Evolutionary conservation across 2,888 invertebrate genomes (phyloP).

Genomic region (Troglohyphantes excavatus): DNA sequence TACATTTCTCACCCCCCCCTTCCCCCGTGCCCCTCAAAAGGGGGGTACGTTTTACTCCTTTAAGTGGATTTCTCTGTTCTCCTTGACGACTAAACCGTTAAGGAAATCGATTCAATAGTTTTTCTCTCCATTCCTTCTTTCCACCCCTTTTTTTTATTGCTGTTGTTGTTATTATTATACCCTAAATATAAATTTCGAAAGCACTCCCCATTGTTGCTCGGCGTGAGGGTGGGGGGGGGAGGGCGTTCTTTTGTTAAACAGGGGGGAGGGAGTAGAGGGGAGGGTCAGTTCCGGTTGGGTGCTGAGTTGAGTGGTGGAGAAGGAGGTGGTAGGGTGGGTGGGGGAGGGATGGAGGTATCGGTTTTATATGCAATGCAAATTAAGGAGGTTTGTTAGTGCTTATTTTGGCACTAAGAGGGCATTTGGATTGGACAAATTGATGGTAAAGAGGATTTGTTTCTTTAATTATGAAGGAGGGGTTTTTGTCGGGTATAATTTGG

Average conservation of each 20-base stretch:
- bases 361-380: slow-evolving; percentile 47
- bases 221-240: slow-evolving; percentile 23
- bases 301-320: not conserved
- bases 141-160: slow-evolving; percentile 2
- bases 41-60: slow-evolving; percentile 71
- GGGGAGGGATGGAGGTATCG: not conserved
- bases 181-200: slow-evolving; percentile 72
- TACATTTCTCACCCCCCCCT: slow-evolving; percentile 27
- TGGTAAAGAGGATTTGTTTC: slow-evolving; percentile 23
- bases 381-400: slow-evolving; percentile 74
- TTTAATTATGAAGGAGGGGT: not conserved
- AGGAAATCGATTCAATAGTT: slow-evolving; percentile 72
- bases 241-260: slow-evolving; percentile 73
- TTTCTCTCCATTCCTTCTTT: slow-evolving; percentile 26
- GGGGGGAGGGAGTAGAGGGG: slow-evolving; percentile 18
- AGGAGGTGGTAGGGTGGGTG: not conserved
- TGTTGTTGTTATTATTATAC: slow-evolving; percentile 10
- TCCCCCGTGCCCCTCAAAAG: not conserved
- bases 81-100: slow-evolving; percentile 77
- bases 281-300: not conserved
- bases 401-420: slow-evolving; percentile 60
- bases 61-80: slow-evolving; percentile 78
- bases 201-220: slow-evolving; percentile 11
- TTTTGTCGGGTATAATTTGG: too few relatives aligned
- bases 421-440: slow-evolving; percentile 63